These are phyloP conservation scores for Siphamia tubifer DNA, from an alignment of 2,113 vertebrate species.

Conservation along the genomic window DNA sequence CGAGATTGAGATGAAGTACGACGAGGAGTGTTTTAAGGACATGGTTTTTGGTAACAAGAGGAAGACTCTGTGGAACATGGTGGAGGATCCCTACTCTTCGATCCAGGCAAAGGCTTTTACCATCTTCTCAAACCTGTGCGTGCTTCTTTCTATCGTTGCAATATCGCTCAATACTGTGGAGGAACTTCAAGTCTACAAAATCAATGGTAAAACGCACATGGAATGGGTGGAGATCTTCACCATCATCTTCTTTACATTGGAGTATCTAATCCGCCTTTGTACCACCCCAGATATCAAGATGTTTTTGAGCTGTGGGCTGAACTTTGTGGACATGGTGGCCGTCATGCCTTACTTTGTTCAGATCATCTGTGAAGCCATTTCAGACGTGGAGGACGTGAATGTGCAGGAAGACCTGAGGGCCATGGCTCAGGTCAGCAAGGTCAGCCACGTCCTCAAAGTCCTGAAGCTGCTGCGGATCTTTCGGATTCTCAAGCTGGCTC, in stretches of 20 bases:
- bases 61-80: conserved; percentile 80
- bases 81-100: conserved; percentile 85
- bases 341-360: conserved; percentile 85
- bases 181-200: conserved; percentile 75
- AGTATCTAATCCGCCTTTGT: conserved; percentile 81
- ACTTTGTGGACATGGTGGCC: conserved; percentile 84
- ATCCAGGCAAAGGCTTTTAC: conserved; percentile 79
- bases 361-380: conserved; percentile 68
- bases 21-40: conserved; percentile 71
- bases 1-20: conserved; percentile 75
- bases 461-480: conserved; percentile 86
- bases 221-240: conserved; percentile 83
- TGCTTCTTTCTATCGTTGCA: conserved; percentile 83
- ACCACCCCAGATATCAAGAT: conserved; percentile 73
- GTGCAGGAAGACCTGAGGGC: conserved; percentile 75
- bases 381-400: background rate
- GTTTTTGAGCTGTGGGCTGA: conserved; percentile 80
- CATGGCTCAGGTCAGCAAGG: conserved; percentile 77
- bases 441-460: conserved; percentile 84
- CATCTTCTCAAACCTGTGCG: conserved; percentile 82
- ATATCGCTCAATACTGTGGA: conserved; percentile 86
- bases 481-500: conserved; percentile 85
- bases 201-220: conserved; percentile 74
- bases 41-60: conserved; percentile 76
- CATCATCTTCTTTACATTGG: conserved; percentile 83